These are phyloP conservation scores for Actias luna DNA, from an alignment of 2,888 invertebrate species.

Conservation along the genomic window DNA sequence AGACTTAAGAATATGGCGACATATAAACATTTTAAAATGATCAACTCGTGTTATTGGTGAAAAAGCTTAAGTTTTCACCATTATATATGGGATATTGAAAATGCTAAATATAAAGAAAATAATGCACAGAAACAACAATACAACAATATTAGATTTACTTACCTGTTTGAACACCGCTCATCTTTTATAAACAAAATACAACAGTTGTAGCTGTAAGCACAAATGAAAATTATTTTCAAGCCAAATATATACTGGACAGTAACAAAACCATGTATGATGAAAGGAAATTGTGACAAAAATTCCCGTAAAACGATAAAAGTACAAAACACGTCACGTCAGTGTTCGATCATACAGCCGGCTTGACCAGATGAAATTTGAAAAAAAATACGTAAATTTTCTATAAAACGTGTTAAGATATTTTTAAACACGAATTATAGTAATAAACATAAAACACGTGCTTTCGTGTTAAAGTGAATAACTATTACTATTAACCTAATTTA, in stretches of 20 bases:
- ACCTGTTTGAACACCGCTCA: slow-evolving; percentile 74
- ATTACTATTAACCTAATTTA: too few relatives aligned
- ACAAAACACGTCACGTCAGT: slow-evolving; percentile 33
- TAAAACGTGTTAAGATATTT: too few relatives aligned
- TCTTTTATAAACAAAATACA: slow-evolving; percentile 31
- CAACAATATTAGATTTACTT: slow-evolving; percentile 28
- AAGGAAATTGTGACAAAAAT: slow-evolving; percentile 6
- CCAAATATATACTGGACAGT: slow-evolving; percentile 2
- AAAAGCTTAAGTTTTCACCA: background rate
- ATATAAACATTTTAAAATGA: background rate
- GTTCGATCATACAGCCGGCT: background rate
- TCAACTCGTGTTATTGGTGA: background rate
- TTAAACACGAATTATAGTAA: too few relatives aligned
- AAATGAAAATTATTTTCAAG: background rate
- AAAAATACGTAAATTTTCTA: too few relatives aligned
- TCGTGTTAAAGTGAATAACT: too few relatives aligned
- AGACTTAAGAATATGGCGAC: background rate
- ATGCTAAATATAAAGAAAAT: slow-evolving; percentile 3
- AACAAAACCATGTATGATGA: background rate
- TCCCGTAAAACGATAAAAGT: slow-evolving; percentile 17
- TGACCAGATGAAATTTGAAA: background rate
- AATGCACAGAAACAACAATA: slow-evolving; percentile 1
- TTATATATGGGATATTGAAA: background rate
- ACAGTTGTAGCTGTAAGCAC: background rate
- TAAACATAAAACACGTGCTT: too few relatives aligned